Percentiles rank a stretch among this genome's conserved stretches.
These are phyloP conservation scores for Propsilocerus akamusi DNA, from an alignment of 1,140 invertebrate species.

Conservation along the genomic window DNA sequence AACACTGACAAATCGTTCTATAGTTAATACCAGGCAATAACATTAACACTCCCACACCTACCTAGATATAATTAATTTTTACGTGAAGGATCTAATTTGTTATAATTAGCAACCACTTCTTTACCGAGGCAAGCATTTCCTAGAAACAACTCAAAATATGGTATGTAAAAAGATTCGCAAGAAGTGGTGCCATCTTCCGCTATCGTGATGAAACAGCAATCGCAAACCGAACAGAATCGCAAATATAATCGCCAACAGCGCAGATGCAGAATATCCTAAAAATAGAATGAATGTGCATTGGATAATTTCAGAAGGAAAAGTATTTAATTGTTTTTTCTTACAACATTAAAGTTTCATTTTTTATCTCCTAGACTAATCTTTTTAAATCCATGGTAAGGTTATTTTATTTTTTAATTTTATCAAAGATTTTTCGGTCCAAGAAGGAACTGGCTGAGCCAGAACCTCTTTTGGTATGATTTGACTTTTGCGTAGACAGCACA, in stretches of 20 bases:
- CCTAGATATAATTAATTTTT: slow-evolving; percentile 7
- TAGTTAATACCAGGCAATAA: slow-evolving; percentile 56
- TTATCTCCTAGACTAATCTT: too few species aligned
- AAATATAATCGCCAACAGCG: slow-evolving; percentile 47
- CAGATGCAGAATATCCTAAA: slow-evolving; percentile 48
- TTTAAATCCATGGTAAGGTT: too few species aligned
- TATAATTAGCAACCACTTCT: slow-evolving; percentile 8
- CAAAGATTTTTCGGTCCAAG: too few species aligned
- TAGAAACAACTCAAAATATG: slow-evolving; percentile 51
- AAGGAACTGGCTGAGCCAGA: too few species aligned
- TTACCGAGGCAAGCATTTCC: slow-evolving; percentile 53
- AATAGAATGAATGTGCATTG: slow-evolving; percentile 11
- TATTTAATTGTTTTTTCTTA: too few species aligned
- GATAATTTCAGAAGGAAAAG: too few species aligned
- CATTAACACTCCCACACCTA: slow-evolving; percentile 57
- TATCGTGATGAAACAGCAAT: slow-evolving; percentile 42
- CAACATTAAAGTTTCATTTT: too few species aligned
- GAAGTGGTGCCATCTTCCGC: slow-evolving; percentile 39
- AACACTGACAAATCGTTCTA: slow-evolving; percentile 64
- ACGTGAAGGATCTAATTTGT: background rate
- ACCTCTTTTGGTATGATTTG: too few species aligned
- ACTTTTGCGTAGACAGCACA: too few species aligned
- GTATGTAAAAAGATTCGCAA: slow-evolving; percentile 48
- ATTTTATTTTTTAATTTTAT: too few species aligned
- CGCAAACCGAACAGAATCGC: slow-evolving; percentile 50